Base-by-base conservation (phyloP, 2,888 invertebrate species). In the Pegoplata infirma region DNA sequence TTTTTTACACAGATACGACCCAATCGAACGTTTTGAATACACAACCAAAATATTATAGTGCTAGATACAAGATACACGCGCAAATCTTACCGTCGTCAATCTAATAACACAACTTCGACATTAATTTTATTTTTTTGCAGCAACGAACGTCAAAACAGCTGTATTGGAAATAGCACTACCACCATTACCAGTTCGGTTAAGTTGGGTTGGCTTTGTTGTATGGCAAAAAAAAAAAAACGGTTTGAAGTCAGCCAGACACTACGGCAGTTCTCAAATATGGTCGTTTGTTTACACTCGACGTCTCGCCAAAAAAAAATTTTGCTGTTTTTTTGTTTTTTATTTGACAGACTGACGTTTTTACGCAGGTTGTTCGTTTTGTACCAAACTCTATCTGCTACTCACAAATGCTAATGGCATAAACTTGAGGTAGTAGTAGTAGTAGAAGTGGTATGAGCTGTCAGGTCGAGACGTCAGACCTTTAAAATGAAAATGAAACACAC, bases 221-320 rank as follows among this genome's bases (percentile, higher is more conserved):
- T 40, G n/a, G n/a, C n/a, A n/a, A n/a, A n/a, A n/a, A n/a, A n/a
- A 40, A 28, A 40, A 21, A 36, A 73, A 58, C 19, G 66, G 74
- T 79, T 71, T 49, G 75, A 79, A 71, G 66, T 56, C 56, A 71
- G 75, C 78, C 66, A 79, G 78, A 79, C 78, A 79, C 66, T 49
- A 55, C 78, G 78, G 75, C 78, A 61, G 71, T 79, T 63, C 40
- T 40, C 36, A 40, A 40, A 40, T 40, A 40, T n/a, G 47, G 36
- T 40, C 36, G 36, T 40, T 63, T 69, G 53, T 53, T 58, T 32
- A 44, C 47, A 75, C 40, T 10, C 59, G 51, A 47, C 53, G 61
- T 21, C 61, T 49, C 36, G 36, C 36, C 36, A 36, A 23, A 21
- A 21, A 47, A 3, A 19, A 16, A 61, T 25, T 64, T n/a, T n/a